phyloP scores from a whole-genome alignment of 2,797 vertebrate genomes.

The Chaetophractus vellerosus region DNA sequence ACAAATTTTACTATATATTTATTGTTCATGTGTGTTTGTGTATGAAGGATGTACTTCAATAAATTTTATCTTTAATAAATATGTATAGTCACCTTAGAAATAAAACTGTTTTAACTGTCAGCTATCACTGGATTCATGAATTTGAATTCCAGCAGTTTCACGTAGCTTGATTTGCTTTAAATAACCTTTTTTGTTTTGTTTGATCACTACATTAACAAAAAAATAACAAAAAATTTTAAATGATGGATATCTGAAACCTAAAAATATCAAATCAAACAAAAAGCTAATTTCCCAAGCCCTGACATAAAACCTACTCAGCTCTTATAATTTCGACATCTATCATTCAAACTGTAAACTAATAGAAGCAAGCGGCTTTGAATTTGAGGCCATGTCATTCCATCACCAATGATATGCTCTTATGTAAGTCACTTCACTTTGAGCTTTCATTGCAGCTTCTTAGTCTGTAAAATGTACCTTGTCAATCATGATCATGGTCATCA shows the following conservation, averaged over 20 bases:
- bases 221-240: background rate
- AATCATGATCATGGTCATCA: background rate
- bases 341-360: background rate
- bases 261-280: background rate
- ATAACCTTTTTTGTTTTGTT: background rate
- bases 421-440: background rate
- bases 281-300: slow-evolving; percentile 6
- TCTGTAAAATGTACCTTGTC: background rate
- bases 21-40: too few relatives aligned
- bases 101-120: background rate
- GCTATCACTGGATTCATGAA: background rate
- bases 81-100: background rate
- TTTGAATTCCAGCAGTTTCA: slow-evolving; percentile 7
- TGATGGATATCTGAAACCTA: background rate
- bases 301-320: background rate
- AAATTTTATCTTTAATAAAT: too few relatives aligned
- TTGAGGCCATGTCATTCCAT: background rate
- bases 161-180: slow-evolving; percentile 28
- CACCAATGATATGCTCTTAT: background rate
- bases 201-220: background rate
- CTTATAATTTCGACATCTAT: background rate
- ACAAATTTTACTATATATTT: too few relatives aligned
- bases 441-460: background rate
- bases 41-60: too few relatives aligned
- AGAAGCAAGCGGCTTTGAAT: background rate